Conservation (phyloP, 1,140 invertebrate genomes). For the Eriocheir sinensis region DNA sequence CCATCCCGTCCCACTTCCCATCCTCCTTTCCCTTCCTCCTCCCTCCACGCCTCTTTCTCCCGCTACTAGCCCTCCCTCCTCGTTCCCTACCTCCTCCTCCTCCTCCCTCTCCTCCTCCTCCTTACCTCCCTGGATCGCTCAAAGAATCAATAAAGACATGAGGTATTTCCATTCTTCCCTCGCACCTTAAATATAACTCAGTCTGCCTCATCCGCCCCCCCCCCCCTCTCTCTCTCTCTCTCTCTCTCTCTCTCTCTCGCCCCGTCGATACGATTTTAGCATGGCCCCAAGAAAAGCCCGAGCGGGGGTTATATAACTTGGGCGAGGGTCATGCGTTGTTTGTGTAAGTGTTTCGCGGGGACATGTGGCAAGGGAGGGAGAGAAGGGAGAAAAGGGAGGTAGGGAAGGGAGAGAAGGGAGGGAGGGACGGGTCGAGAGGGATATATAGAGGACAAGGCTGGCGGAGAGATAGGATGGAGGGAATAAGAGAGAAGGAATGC, state of each 20-base stretch:
- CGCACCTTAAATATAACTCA: slow-evolving; percentile 27
- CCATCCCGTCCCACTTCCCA: background rate
- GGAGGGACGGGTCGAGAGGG: background rate
- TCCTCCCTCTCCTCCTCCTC: background rate
- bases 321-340: background rate
- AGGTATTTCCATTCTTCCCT: slow-evolving; percentile 29
- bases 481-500: background rate
- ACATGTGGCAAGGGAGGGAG: slow-evolving; percentile 12
- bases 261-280: slow-evolving; percentile 5
- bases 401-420: background rate
- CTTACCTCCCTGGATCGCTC: background rate
- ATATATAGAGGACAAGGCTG: background rate
- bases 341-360: background rate
- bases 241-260: background rate
- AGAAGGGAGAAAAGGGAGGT: background rate
- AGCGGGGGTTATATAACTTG: background rate
- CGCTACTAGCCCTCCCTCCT: background rate
- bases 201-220: background rate
- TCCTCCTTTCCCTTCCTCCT: slow-evolving; percentile 19
- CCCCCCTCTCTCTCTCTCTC: background rate
- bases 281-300: background rate
- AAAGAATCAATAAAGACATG: slow-evolving; percentile 18
- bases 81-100: background rate
- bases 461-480: background rate
- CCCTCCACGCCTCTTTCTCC: slow-evolving; percentile 19